These are phyloP conservation scores for Datnioides undecimradiatus DNA, from an alignment of 2,113 vertebrate genomes.

Conservation along the genomic window DNA sequence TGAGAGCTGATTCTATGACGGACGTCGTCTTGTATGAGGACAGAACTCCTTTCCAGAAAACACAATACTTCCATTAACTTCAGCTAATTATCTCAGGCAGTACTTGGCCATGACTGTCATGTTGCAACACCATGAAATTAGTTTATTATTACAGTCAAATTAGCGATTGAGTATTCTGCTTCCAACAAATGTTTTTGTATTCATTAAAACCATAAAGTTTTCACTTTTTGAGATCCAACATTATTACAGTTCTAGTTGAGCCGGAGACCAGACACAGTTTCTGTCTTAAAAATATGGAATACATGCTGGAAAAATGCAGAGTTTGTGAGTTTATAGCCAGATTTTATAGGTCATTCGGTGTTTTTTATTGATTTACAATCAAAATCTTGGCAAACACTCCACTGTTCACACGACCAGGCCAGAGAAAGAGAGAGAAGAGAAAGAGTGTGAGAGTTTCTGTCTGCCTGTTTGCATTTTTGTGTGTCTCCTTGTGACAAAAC, in stretches of 20 bases:
- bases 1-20: conserved; percentile 41
- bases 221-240: background rate
- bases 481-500: conserved; percentile 70
- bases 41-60: conserved; percentile 40
- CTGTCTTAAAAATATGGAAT: background rate
- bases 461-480: conserved; percentile 62
- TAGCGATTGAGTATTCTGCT: background rate
- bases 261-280: background rate
- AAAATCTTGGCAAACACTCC: background rate
- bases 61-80: conserved; percentile 41
- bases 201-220: background rate
- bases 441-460: conserved; percentile 9
- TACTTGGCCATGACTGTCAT: conserved; percentile 27
- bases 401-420: background rate
- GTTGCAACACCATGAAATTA: conserved; percentile 56
- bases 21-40: conserved; percentile 24
- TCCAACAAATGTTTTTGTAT: background rate
- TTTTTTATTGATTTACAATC: conserved; percentile 37
- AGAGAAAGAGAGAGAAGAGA: background rate
- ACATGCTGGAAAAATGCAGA: background rate
- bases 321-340: background rate
- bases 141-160: conserved; percentile 38
- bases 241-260: background rate
- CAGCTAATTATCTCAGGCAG: conserved; percentile 39
- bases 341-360: conserved; percentile 17